Base-by-base conservation (phyloP, 30 jellyfish, hydroid and myxozoan genomes). In the Turritopsis rubra region DNA sequence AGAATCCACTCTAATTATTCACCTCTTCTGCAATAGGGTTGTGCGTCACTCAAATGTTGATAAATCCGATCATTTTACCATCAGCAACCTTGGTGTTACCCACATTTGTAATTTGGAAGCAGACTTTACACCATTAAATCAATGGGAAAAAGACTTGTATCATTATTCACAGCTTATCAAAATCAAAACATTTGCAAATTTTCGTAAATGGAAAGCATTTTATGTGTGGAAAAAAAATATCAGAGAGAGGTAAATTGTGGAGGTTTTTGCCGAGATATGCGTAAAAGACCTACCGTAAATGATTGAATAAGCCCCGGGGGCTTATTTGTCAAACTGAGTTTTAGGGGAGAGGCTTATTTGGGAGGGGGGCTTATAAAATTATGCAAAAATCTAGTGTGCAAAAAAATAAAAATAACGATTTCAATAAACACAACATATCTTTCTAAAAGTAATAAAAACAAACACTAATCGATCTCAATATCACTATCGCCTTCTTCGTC, bases 171-270 rank as follows among this genome's bases (percentile, higher is more conserved):
- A 87, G 68, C 89, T 93, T 24, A 75, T 88, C 81, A 88, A 93
- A 71, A 83, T 93, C 76, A 93, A 89, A 52, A 60, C 94, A 28
- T 93, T 93, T 93, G 96, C 97, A 0, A 88, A 88, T 73, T 93
- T 93, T 79, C 85, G 99, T 65, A 89, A 79, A 23, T 93, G 99
- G 99, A 93, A 93, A 54, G 96, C 99, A 19, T 93, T 93, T 85
- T 80, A 30, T 79, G 96, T 88, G 7, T 93, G 99, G 99, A 75
- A 95, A 53, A 88, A 93, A 70, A 93, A 85, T 72, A 95, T 93
- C 74, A 81, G 94, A 60, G 95, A 92, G 72, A 88, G 90, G 99
- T 93, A 76, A 54, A 88, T 79, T 53, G 28, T 68, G n/a, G n/a
- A n/a, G n/a, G 28, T 68, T 27, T 68, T n/a, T 41, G 13, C 60